Percentiles rank a stretch among this genome's conserved stretches.
Evolutionary conservation across 2,888 invertebrate species (phyloP).

Genomic region (Metopia argyrocephala): DNA sequence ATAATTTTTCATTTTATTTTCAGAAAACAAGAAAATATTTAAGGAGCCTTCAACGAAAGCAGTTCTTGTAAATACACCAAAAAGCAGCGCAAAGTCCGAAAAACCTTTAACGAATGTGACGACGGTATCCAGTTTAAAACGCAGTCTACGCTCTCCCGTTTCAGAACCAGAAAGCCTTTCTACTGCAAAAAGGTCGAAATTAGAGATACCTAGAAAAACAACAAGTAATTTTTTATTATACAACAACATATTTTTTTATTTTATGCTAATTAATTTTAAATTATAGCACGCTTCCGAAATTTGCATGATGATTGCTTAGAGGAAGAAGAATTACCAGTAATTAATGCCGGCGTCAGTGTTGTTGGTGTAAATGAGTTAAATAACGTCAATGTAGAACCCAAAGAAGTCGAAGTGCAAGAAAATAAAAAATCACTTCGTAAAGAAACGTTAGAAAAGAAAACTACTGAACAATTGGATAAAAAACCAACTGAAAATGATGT

Average conservation of each 20-base stretch:
- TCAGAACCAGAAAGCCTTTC: neutral
- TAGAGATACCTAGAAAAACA: slow-evolving; percentile 41
- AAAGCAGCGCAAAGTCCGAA: slow-evolving; percentile 18
- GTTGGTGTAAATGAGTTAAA: neutral
- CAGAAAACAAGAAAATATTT: slow-evolving; percentile 31
- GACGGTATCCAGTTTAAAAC: slow-evolving; percentile 18
- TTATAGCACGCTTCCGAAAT: slow-evolving; percentile 31
- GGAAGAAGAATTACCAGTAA: slow-evolving; percentile 14
- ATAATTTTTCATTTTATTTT: slow-evolving; percentile 14
- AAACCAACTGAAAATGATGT: too few species aligned
- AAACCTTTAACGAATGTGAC: neutral
- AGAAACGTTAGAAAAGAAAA: neutral
- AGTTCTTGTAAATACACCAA: slow-evolving; percentile 4
- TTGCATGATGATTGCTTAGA: slow-evolving; percentile 13
- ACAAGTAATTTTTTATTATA: slow-evolving; percentile 10
- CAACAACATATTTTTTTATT: neutral
- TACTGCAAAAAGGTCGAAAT: slow-evolving; percentile 39
- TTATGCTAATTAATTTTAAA: slow-evolving; percentile 2
- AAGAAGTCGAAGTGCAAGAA: neutral
- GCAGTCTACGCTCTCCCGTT: slow-evolving; percentile 36
- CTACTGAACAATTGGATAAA: neutral
- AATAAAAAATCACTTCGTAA: slow-evolving; percentile 1
- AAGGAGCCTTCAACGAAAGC: slow-evolving; percentile 35
- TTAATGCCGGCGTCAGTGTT: neutral
- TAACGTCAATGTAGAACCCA: neutral